phyloP scores from a whole-genome alignment of 1,140 invertebrate species.

The Scaptodrosophila lebanonensis region DNA sequence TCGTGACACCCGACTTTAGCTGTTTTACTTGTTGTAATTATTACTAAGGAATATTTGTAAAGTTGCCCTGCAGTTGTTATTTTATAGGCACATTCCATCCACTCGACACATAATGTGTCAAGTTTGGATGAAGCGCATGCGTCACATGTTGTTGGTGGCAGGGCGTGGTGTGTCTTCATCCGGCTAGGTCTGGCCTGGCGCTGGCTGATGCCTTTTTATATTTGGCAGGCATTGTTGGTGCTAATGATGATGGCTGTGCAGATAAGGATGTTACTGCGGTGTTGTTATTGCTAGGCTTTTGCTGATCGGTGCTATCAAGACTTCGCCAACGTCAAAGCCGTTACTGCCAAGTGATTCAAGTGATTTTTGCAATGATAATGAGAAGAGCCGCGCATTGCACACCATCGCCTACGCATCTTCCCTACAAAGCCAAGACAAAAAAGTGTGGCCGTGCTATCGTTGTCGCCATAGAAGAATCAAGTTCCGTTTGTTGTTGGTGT shows the following conservation, averaged over 20 bases:
- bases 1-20: too few species aligned
- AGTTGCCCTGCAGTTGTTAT: too few species aligned
- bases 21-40: too few species aligned
- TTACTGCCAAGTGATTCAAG: slow-evolving; percentile 30
- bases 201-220: slow-evolving; percentile 25
- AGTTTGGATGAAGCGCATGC: slow-evolving; percentile 38
- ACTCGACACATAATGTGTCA: too few species aligned
- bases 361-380: slow-evolving; percentile 71
- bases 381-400: slow-evolving; percentile 42
- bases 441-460: too few species aligned
- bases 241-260: slow-evolving; percentile 33
- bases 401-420: slow-evolving; percentile 23
- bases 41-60: too few species aligned
- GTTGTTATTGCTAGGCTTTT: slow-evolving; percentile 12
- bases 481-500: too few species aligned
- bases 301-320: slow-evolving; percentile 61
- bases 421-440: slow-evolving; percentile 14
- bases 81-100: too few species aligned
- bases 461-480: too few species aligned
- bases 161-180: slow-evolving; percentile 44
- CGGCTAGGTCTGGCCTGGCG: slow-evolving; percentile 7
- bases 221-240: slow-evolving; percentile 21
- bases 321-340: slow-evolving; percentile 33
- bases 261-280: slow-evolving; percentile 27
- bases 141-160: too few species aligned